Percentiles rank a stretch among this genome's conserved stretches.
These are phyloP conservation scores for Styela clava DNA, from an alignment of 23 tunicate species.

Conservation along the genomic window DNA sequence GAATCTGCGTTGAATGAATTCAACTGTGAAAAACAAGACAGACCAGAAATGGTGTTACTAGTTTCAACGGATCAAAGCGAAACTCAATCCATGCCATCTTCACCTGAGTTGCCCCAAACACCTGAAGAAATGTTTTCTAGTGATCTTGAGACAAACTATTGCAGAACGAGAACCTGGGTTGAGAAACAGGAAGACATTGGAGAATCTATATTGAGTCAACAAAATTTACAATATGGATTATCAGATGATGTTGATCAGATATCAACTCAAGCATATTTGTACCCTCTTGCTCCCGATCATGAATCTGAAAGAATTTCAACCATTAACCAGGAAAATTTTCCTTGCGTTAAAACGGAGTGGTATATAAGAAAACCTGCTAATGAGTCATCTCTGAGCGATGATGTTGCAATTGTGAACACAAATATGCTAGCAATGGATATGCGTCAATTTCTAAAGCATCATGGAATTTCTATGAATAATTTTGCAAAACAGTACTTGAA, in stretches of 20 bases:
- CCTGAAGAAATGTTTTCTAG: not conserved
- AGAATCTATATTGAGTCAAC: not conserved
- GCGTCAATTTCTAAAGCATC: slow-evolving; percentile 39
- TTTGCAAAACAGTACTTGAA: slow-evolving; percentile 15
- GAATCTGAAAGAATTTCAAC: not conserved
- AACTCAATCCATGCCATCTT: not conserved
- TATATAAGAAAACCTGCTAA: slow-evolving; percentile 28
- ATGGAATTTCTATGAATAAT: slow-evolving; percentile 36
- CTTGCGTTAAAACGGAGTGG: slow-evolving; percentile 52
- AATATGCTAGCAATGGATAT: slow-evolving; percentile 38
- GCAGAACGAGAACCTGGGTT: not conserved
- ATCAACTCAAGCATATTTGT: not conserved
- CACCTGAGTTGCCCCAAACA: not conserved
- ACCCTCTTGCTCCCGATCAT: not conserved
- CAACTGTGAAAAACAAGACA: not conserved
- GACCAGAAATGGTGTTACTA: not conserved
- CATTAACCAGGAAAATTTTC: slow-evolving; percentile 5
- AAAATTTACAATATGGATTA: not conserved
- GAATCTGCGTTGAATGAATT: not conserved
- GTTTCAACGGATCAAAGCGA: not conserved
- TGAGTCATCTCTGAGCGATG: slow-evolving; percentile 11
- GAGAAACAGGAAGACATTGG: not conserved
- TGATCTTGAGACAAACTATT: not conserved
- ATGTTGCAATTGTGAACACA: slow-evolving; percentile 32
- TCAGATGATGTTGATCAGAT: not conserved